Evolutionary conservation across 1,140 invertebrate species (phyloP), one percentile per base, ranked within the genome.

Genomic region (Homarus americanus): DNA sequence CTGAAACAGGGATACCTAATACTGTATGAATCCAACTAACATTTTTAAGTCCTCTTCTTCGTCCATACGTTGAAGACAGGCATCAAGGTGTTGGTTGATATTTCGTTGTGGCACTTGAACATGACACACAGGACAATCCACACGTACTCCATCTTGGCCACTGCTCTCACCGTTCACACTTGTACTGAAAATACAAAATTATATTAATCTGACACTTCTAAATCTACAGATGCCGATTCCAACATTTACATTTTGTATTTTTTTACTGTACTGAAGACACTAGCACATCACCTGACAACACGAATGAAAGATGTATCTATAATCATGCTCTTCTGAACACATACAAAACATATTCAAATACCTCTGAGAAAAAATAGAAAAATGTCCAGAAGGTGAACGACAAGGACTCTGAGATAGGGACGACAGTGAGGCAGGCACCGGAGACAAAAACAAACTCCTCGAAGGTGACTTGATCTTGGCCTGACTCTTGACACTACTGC

Each of bases 41-140:
- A 85, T 36, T 34, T 41, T 73, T 40, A 75, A 20, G 28, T 53
- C 73, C 38, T 40, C 38, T 28, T 32, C 73, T 66, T 40, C 17
- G 15, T 78, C 49, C 24, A 76, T 78, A 17, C 73, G 40, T 32
- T 78, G 41, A 24, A 87, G 73, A 53, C 84, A 87, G n/a, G 84
- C 84, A 87, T 87, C 84, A 76, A 87, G 75, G 34, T 87, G 84
- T 1, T 78, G 28, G 72, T 87, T 87, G 24, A 87, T 87, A 66
- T 87, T 87, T 24, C 84, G 28, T 44, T 78, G 40, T 38, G 73
- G 73, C 34, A 87, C 72, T 12, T 49, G 32, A 5, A 87, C 84
- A 87, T 36, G 24, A 63, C 84, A 87, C 32, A 87, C 84, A 53
- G 84, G 84, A 38, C 84, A 87, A 4, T 44, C 20, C 3, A 87